Base-by-base conservation (phyloP, 2,797 vertebrate genomes). In the Leptodactylus fallax region DNA sequence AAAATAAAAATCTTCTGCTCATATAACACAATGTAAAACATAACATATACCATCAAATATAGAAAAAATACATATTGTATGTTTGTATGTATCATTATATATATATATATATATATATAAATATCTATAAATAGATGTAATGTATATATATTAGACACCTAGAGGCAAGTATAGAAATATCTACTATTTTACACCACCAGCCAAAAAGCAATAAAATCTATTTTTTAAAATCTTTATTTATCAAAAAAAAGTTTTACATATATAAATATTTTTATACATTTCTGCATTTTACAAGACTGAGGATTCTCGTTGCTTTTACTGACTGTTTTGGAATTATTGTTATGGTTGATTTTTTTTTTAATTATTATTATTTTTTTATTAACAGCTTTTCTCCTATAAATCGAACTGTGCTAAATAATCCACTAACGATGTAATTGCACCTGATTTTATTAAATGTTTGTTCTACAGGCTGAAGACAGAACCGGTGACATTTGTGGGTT, bases 201-300 rank as follows among this genome's bases (percentile, higher is more conserved):
- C 63, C 58, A 51, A 55, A 6, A 93, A 92, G 92, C 95, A 93
- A 95, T 96, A 95, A 97, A 98, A 97, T 45, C 9, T 51, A 25
- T 51, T 69, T 69, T 82, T 82, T 71, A 10, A 96, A 96, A 97
- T 95, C 96, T 99, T 99, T 99, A 99, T 99, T 99, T 98, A 98
- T 97, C 25, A 98, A 95, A 98, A 99, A 96, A 95, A 96, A 95
- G 96, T 94, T 96, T 96, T 97, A 99, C 98, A 99, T 99, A 99
- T 99, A 99, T 99, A 99, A 99, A 99, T 99, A 99, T 98, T 97
- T 96, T 97, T 97, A 98, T 97, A 97, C 96, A 97, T 97, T 98
- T 96, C 94, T 96, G 94, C 94, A 95, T 94, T 95, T 95, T 97
- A 98, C 97, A 98, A 96, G 96, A 97, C 94, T 96, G 95, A 96